Evolutionary conservation across 2,113 vertebrate genomes (phyloP).

Genomic region (Sorex araneus): DNA sequence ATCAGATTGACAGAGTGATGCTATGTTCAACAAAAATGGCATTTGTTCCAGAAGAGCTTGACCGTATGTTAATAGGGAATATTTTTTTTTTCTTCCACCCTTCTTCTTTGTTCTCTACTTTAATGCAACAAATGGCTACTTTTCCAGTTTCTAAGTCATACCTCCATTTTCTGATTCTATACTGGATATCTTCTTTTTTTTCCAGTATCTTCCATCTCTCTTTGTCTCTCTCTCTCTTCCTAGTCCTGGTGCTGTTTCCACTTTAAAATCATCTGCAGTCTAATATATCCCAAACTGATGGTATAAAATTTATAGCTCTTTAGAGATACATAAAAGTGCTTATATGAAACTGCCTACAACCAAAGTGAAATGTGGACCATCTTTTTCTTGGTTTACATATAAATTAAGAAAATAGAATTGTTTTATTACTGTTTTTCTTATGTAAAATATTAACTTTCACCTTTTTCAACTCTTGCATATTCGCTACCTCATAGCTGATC

Average conservation of each 20-base stretch:
- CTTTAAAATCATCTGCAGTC: neutral
- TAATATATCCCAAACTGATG: neutral
- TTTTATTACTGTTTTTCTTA: slow-evolving; percentile 47
- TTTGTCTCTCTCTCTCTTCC: too few relatives aligned
- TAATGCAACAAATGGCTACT: neutral
- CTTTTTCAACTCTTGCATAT: slow-evolving; percentile 18
- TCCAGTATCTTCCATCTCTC: neutral
- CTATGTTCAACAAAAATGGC: neutral
- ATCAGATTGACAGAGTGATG: neutral
- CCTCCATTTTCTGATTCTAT: slow-evolving; percentile 31
- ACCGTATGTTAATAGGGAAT: neutral
- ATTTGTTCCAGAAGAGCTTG: neutral
- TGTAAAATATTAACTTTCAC: neutral
- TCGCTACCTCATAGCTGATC: slow-evolving; percentile 30
- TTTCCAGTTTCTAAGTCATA: slow-evolving; percentile 23
- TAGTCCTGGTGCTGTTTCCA: neutral
- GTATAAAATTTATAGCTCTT: neutral
- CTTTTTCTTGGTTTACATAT: slow-evolving; percentile 50
- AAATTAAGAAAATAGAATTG: slow-evolving; percentile 27
- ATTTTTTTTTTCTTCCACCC: neutral
- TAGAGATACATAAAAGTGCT: neutral
- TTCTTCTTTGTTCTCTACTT: neutral
- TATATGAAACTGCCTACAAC: neutral
- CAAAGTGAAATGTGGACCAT: slow-evolving; percentile 29
- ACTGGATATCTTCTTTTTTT: slow-evolving; percentile 11